phyloP scores from a whole-genome alignment of 2,888 invertebrate species.

The Auanema freiburgensis region DNA sequence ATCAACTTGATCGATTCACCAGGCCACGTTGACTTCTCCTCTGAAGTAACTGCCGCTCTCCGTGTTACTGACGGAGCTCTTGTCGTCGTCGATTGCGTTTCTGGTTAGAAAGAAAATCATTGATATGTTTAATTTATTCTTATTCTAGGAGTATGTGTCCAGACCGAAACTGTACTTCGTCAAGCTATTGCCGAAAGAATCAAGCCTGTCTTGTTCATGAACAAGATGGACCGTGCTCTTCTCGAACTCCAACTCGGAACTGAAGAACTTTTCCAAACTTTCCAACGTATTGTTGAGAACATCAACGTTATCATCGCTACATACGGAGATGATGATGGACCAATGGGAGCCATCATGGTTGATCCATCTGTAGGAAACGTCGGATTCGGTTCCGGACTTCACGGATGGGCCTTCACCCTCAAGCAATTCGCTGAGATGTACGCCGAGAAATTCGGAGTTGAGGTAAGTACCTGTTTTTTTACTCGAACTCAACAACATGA shows the following conservation, averaged over 20 bases:
- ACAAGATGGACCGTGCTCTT: conserved; percentile 99
- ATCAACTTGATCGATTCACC: conserved; percentile 99
- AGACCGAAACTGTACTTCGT: conserved; percentile 98
- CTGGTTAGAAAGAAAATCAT: conserved; percentile 73
- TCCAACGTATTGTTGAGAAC: conserved; percentile 97
- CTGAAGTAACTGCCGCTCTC: conserved; percentile 93
- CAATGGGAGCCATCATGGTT: conserved; percentile 97
- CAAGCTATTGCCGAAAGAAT: conserved; percentile 99
- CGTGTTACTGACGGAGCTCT: conserved; percentile 99
- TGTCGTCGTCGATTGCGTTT: conserved; percentile 99
- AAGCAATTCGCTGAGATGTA: conserved; percentile 99
- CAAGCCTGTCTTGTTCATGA: conserved; percentile 99
- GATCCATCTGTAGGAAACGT: conserved; percentile 98
- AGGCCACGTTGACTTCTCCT: conserved; percentile 98
- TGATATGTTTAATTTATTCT: background rate
- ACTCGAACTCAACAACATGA: conserved; percentile 7
- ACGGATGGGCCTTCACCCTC: conserved; percentile 99
- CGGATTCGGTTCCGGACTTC: conserved; percentile 98
- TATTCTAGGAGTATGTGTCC: conserved; percentile 92
- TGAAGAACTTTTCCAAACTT: conserved; percentile 91
- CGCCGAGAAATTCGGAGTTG: conserved; percentile 96
- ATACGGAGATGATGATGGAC: conserved; percentile 93
- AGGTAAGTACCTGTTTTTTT: conserved; percentile 36
- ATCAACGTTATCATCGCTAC: conserved; percentile 99
- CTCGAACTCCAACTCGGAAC: conserved; percentile 92